These are phyloP conservation scores for Tamandua tetradactyla DNA, from an alignment of 2,797 vertebrate genomes.

Conservation along the genomic window DNA sequence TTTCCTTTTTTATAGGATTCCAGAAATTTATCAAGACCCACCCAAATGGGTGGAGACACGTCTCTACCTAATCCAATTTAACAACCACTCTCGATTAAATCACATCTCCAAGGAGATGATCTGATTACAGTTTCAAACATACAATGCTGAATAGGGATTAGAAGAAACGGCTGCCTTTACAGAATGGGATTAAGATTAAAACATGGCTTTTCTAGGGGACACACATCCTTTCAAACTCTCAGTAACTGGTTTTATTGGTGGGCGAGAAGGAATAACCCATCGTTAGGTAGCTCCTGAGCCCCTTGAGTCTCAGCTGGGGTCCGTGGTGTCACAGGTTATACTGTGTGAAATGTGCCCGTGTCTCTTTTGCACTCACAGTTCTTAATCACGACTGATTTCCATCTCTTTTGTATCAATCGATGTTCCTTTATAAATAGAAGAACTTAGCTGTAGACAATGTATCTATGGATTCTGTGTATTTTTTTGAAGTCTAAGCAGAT, in stretches of 20 bases:
- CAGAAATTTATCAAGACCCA: too few relatives aligned
- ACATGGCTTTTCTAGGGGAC: too few relatives aligned
- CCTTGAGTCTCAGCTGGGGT: not conserved
- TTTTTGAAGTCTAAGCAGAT: not conserved
- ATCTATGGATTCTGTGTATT: not conserved
- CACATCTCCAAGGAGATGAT: too few relatives aligned
- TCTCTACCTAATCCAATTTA: too few relatives aligned
- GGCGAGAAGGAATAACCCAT: not conserved
- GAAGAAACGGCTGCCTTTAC: too few relatives aligned
- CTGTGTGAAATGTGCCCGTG: not conserved
- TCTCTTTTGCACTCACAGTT: not conserved
- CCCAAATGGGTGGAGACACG: too few relatives aligned
- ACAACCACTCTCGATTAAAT: too few relatives aligned
- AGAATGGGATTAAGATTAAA: too few relatives aligned
- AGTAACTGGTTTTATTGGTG: not conserved
- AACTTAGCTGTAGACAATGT: conserved; percentile 6
- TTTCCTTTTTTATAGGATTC: too few relatives aligned
- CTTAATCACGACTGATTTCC: not conserved
- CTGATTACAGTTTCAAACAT: too few relatives aligned
- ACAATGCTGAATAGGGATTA: too few relatives aligned
- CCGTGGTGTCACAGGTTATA: not conserved
- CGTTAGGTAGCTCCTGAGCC: not conserved
- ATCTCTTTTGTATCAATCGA: not conserved
- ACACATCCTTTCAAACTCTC: too few relatives aligned
- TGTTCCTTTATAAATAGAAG: not conserved